phyloP scores from a whole-genome alignment of 2,113 vertebrate genomes.

The Echinops telfairi region DNA sequence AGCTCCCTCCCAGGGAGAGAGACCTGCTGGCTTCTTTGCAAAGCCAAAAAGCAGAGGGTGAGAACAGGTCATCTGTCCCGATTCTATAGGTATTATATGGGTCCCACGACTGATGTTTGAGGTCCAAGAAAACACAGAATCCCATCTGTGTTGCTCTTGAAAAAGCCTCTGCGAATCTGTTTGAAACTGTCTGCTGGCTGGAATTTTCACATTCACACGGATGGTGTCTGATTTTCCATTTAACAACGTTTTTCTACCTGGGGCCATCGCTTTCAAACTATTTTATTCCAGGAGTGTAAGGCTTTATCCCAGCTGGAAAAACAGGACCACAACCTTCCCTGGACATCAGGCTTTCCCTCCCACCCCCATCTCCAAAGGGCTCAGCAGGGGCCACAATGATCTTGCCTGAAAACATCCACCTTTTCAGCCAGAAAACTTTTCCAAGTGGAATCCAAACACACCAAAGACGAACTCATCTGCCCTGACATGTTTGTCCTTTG shows the following conservation, averaged over 20 bases:
- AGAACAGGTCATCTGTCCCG: slow-evolving; percentile 28
- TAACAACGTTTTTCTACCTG: slow-evolving; percentile 70
- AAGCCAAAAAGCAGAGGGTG: slow-evolving; percentile 24
- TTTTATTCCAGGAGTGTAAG: slow-evolving; percentile 52
- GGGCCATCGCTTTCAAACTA: slow-evolving; percentile 42
- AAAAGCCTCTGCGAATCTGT: slow-evolving; percentile 68
- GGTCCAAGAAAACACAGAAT: slow-evolving; percentile 50
- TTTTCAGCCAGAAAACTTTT: slow-evolving; percentile 30
- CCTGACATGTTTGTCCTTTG: slow-evolving; percentile 40
- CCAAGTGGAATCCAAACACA: slow-evolving; percentile 48
- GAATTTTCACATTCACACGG: slow-evolving; percentile 63
- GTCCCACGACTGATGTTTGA: slow-evolving; percentile 37
- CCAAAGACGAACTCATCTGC: slow-evolving; percentile 55
- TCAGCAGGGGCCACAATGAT: not conserved
- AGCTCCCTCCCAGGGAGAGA: slow-evolving; percentile 47
- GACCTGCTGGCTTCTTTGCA: not conserved
- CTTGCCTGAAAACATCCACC: slow-evolving; percentile 14
- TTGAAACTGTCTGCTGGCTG: slow-evolving; percentile 70
- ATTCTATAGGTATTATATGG: slow-evolving; percentile 26
- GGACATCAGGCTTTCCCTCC: not conserved
- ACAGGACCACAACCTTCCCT: not conserved
- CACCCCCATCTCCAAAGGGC: too few relatives aligned
- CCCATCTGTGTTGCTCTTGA: slow-evolving; percentile 50
- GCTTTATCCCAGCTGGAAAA: slow-evolving; percentile 52
- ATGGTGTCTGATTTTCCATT: slow-evolving; percentile 78